These are phyloP conservation scores for Lynx canadensis DNA, from an alignment of 2,113 vertebrate species.

Conservation along the genomic window DNA sequence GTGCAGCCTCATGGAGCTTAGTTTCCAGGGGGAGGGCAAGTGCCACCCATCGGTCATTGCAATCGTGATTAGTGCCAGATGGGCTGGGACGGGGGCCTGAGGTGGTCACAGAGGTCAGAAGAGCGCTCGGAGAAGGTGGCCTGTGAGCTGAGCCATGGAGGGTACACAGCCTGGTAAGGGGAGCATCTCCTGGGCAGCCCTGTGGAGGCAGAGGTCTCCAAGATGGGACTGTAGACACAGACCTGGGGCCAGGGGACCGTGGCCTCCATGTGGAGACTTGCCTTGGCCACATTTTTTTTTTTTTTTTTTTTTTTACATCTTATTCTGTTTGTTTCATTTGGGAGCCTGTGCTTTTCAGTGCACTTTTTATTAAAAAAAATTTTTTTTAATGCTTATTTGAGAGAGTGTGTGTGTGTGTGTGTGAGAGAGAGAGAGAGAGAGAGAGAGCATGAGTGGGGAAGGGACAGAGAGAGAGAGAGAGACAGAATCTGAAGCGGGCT, in stretches of 20 bases:
- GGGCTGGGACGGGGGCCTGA: background rate
- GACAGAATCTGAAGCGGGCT: too few relatives aligned
- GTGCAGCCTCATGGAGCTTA: background rate
- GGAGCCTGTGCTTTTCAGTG: too few relatives aligned
- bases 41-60: accelerated
- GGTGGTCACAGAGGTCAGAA: background rate
- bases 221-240: too few relatives aligned
- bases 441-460: too few relatives aligned
- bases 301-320: too few relatives aligned
- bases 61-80: accelerated
- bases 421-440: too few relatives aligned
- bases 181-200: background rate
- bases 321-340: too few relatives aligned
- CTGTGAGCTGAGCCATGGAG: background rate
- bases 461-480: too few relatives aligned
- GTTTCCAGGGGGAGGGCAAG: background rate
- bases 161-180: background rate
- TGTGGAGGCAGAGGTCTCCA: background rate
- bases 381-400: too few relatives aligned
- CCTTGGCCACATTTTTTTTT: background rate
- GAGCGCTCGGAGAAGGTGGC: background rate
- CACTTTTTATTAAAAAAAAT: too few relatives aligned
- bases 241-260: background rate
- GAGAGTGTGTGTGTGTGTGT: too few relatives aligned
- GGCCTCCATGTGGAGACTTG: background rate